Evolutionary conservation across 2,113 vertebrate genomes (phyloP).

Genomic region (Rafetus swinhoei): DNA sequence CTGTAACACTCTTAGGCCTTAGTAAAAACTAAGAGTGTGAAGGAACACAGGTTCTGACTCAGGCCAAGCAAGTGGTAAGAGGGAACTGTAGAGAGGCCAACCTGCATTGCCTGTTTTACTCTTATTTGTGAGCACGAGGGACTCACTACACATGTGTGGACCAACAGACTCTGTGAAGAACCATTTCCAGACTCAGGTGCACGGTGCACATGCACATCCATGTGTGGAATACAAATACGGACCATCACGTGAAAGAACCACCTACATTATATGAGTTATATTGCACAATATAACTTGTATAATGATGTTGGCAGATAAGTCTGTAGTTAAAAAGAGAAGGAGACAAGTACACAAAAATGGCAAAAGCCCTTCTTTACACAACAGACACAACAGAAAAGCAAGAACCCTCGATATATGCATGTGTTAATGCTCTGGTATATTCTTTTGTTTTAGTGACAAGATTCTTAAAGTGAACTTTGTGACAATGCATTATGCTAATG

Average conservation of each 20-base stretch:
- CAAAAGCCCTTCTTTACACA: background rate
- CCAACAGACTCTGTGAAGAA: too few species aligned
- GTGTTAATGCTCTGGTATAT: fast-evolving
- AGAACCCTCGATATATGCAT: background rate
- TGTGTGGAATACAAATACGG: background rate
- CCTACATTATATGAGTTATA: background rate
- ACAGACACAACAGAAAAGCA: background rate
- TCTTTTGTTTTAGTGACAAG: background rate
- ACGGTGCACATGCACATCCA: background rate
- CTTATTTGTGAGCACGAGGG: too few species aligned
- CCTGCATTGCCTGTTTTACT: too few species aligned
- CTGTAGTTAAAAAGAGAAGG: background rate
- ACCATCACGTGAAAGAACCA: background rate
- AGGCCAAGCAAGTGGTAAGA: too few species aligned
- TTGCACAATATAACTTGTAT: background rate
- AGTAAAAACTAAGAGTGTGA: too few species aligned
- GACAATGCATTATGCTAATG: background rate
- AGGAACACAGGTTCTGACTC: too few species aligned
- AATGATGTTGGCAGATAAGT: background rate
- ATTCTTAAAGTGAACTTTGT: background rate
- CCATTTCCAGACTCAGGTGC: background rate
- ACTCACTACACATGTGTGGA: too few species aligned
- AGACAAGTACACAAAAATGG: background rate
- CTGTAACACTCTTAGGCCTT: too few species aligned
- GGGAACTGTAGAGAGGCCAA: too few species aligned